phyloP scores from a whole-genome alignment of 2,888 invertebrate genomes.

The Tetheella fluctuosa region DNA sequence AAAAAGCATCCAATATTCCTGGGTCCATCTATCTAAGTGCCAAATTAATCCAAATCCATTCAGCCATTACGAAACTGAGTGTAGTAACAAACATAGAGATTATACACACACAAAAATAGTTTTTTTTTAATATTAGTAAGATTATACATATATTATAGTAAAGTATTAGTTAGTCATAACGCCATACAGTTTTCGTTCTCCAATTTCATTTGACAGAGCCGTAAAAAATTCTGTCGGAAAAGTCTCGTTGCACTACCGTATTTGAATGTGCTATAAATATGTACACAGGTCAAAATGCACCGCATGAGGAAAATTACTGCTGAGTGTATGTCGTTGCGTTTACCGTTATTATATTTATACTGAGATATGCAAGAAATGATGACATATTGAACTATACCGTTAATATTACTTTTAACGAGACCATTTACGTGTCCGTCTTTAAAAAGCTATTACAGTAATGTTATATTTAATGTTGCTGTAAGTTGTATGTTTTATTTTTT shows the following conservation, averaged over 20 bases:
- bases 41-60: too few species aligned
- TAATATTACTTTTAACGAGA: slow-evolving; percentile 9
- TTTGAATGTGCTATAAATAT: neutral
- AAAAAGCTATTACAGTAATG: neutral
- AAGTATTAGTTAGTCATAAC: too few species aligned
- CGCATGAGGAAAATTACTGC: neutral
- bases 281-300: neutral
- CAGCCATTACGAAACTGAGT: too few species aligned
- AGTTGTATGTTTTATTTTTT: neutral
- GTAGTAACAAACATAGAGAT: too few species aligned
- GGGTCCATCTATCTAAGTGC: too few species aligned
- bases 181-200: too few species aligned
- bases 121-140: too few species aligned
- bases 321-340: neutral
- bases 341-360: slow-evolving; percentile 5
- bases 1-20: too few species aligned
- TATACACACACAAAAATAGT: too few species aligned
- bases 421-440: slow-evolving; percentile 13
- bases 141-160: too few species aligned
- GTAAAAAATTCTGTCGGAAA: too few species aligned
- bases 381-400: slow-evolving; percentile 12
- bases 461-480: neutral
- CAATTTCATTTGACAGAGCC: too few species aligned
- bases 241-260: neutral
- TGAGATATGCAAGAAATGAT: slow-evolving; percentile 9